phyloP scores from a whole-genome alignment of 2,113 vertebrate species.

The Conger conger region DNA sequence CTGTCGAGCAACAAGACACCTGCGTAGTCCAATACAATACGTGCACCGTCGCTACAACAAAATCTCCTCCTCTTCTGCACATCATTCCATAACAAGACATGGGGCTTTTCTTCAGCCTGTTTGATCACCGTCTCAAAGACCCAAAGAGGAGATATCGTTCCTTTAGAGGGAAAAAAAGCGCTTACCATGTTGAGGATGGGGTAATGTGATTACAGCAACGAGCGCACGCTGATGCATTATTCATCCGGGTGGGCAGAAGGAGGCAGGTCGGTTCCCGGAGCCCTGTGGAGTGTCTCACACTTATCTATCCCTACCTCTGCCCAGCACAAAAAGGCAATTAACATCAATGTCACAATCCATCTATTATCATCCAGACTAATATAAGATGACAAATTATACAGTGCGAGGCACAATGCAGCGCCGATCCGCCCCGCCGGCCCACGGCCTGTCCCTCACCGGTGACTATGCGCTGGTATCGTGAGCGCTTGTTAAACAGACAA shows the following conservation, averaged over 20 bases:
- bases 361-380: constrained; percentile 65
- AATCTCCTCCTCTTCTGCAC: not conserved
- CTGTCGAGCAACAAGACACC: not conserved
- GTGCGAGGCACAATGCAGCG: constrained; percentile 36
- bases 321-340: constrained; percentile 68
- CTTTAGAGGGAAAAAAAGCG: not conserved
- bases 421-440: constrained; percentile 16
- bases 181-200: constrained; percentile 5
- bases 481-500: not conserved
- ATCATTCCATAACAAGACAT: not conserved
- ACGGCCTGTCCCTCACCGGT: constrained; percentile 13
- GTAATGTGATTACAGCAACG: constrained; percentile 31
- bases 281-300: constrained; percentile 12
- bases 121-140: not conserved
- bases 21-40: not conserved
- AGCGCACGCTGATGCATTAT: constrained; percentile 26
- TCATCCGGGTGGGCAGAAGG: constrained; percentile 19
- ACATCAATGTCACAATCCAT: constrained; percentile 71
- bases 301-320: constrained; percentile 40
- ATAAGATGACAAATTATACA: constrained; percentile 66
- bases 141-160: not conserved
- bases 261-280: not conserved
- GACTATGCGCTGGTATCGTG: constrained; percentile 7
- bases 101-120: not conserved
- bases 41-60: not conserved